A percentile compares a stretch with the other conserved stretches of the same genome.
Conservation (phyloP, 2,888 invertebrate genomes). For the Dasypolia templi region DNA sequence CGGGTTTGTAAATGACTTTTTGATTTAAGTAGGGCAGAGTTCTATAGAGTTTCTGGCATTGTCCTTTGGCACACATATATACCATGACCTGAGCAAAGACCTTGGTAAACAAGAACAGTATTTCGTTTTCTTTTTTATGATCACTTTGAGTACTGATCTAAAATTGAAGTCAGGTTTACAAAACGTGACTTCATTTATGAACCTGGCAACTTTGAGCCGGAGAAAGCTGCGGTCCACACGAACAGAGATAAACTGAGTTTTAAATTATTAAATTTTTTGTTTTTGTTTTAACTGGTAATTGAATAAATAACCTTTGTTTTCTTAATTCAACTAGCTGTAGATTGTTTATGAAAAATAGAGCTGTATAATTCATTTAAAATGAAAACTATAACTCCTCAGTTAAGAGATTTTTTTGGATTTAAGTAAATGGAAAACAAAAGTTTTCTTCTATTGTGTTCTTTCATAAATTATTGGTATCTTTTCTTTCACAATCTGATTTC, state of each 20-base stretch:
- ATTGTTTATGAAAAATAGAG: neutral
- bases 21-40: too few species aligned
- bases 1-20: too few species aligned
- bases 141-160: neutral
- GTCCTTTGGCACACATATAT: too few species aligned
- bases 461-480: too few species aligned
- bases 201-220: neutral
- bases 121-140: neutral
- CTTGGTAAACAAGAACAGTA: too few species aligned
- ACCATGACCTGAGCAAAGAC: too few species aligned
- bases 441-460: too few species aligned
- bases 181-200: conserved; percentile 22
- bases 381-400: too few species aligned
- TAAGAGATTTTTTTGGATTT: too few species aligned
- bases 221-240: neutral
- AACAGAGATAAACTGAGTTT: neutral
- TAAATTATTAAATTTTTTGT: neutral
- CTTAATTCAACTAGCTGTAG: neutral
- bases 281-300: neutral
- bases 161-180: neutral
- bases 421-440: too few species aligned
- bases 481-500: too few species aligned
- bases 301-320: neutral
- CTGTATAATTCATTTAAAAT: neutral
- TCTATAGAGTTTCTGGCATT: too few species aligned